Percentiles rank a stretch among this genome's conserved stretches.
Evolutionary conservation across 2,113 vertebrate species (phyloP).

Genomic region (Hylia prasina): DNA sequence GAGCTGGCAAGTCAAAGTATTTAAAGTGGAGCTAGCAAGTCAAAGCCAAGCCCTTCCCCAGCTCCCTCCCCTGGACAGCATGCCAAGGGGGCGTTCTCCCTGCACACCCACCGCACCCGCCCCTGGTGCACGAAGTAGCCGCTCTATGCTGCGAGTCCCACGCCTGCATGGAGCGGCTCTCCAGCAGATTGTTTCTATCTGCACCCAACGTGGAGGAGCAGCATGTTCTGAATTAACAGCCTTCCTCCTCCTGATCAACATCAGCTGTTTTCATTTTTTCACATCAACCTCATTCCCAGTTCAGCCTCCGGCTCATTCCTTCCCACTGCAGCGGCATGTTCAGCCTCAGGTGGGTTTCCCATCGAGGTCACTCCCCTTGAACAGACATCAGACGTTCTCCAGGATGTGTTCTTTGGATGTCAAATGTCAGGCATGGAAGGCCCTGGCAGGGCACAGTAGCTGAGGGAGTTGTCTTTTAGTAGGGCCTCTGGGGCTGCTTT

Average conservation of each 20-base stretch:
- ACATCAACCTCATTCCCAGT: rapidly evolving
- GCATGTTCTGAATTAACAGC: background rate
- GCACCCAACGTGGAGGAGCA: rapidly evolving
- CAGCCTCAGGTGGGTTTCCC: background rate
- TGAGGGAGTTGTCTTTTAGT: background rate
- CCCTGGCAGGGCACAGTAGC: background rate
- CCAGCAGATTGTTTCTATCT: background rate
- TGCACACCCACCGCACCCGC: background rate
- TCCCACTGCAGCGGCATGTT: rapidly evolving
- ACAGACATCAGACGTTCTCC: background rate
- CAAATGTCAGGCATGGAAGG: rapidly evolving
- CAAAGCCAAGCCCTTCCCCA: background rate
- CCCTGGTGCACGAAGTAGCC: background rate
- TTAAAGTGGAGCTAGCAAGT: conserved; percentile 6
- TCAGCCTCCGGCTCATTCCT: rapidly evolving
- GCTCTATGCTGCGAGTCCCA: rapidly evolving
- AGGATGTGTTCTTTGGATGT: background rate
- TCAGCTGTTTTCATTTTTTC: background rate
- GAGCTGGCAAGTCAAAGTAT: background rate
- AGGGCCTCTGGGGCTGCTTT: background rate
- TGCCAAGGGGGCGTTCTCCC: conserved; percentile 45
- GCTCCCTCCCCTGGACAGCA: background rate
- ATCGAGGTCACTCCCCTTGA: rapidly evolving
- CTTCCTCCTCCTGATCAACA: background rate
- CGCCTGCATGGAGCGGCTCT: rapidly evolving